Evolutionary conservation across 2,797 vertebrate genomes (phyloP), one percentile per base, ranked within the genome.

Genomic region (Tympanoctomys barrerae): DNA sequence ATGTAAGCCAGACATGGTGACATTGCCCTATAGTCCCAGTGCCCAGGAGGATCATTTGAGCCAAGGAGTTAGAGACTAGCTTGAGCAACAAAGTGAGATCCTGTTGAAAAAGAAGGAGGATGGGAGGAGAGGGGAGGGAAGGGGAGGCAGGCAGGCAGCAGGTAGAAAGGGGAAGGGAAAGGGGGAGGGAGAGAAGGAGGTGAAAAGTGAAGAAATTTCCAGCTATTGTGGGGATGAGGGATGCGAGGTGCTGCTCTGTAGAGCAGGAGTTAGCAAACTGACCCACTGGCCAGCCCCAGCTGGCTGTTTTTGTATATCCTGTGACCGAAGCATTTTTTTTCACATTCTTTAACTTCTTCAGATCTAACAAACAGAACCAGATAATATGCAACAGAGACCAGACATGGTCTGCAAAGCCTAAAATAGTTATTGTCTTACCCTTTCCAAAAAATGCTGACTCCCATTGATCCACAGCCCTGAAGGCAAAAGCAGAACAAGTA

Each of bases 321-420:
- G 18, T 89, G 81, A 94, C 31, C 31, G 39, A 71, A 70, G 83
- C 7, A 42, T 52, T 28, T 92, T 95, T 95, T 93, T 90, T 85
- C 49, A 46, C 62, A 80, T 75, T 87, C 62, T 90, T 54, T 54
- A 54, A 14, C 13, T 54, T 54, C 54, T 54, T 54, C 13, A 54
- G 54, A 70, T 36, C 33, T 70, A 66, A 59, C 36, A 87, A 36
- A 52, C 42, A 90, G 81, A 87, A 77, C 26, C 54, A 88, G 62
- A 28, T 64, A 42, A 42, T 84, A 36, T n/a, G 12, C 24, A 7
- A 28, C 18, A 42, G 52, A 84, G 59, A 68, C 39, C 36, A 57
- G 28, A 49, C 8, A 46, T 85, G 46, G 62, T 87, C 82, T 95
- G 14, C 19, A 91, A 62, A 81, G 33, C 78, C 64, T 87, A 39